Base-by-base conservation (phyloP, 2,113 vertebrate genomes). In the Pongo pygmaeus region DNA sequence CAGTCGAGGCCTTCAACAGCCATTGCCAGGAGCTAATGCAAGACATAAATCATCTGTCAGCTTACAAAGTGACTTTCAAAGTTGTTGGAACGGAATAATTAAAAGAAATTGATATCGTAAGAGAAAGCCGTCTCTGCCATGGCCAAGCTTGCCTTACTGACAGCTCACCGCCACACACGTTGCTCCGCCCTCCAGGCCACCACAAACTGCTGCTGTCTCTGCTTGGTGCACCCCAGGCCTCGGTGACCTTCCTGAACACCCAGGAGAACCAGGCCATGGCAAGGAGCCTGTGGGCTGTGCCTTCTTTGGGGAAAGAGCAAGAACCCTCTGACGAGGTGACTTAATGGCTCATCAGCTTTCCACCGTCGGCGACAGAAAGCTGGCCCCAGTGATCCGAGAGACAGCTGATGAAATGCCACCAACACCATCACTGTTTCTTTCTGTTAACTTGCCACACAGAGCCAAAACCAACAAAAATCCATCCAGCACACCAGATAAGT, bases 121-220 rank as follows among this genome's bases (percentile, higher is more conserved):
- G 80, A 81, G 89, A 70, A 46, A 88, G 78, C 67, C 25, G 18
- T 23, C 40, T 43, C 81, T 1, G 90, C 57, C 3, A 17, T 6
- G 17, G 69, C 35, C 1, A 13, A 30, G 40, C 43, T 89, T 78
- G 98, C 99, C 99, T 98, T 98, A 50, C 98, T 98, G 75, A 98
- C 98, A 85, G 99, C 98, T 59, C 93, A 97, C 93, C 75, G 83
- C 91, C 99, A 97, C 77, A 98, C 91, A 0, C 97, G 97, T 32
- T 96, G 91, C 96, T 99, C 98, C 7, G 98, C 98, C 27, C 69
- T 59, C 94, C 99, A 97, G 81, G 99, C 99, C 40, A 94, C 98
- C 18, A 98, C 98, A n/a, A 99, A 59, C 98, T 97, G 75, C 97
- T 77, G 52, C 61, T 98, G 78, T 99, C 98, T 75, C 99, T 98